A percentile compares a stretch with the other conserved stretches of the same genome.
These are phyloP conservation scores for Maniola hyperantus DNA, from an alignment of 2,888 invertebrate species.

Conservation along the genomic window DNA sequence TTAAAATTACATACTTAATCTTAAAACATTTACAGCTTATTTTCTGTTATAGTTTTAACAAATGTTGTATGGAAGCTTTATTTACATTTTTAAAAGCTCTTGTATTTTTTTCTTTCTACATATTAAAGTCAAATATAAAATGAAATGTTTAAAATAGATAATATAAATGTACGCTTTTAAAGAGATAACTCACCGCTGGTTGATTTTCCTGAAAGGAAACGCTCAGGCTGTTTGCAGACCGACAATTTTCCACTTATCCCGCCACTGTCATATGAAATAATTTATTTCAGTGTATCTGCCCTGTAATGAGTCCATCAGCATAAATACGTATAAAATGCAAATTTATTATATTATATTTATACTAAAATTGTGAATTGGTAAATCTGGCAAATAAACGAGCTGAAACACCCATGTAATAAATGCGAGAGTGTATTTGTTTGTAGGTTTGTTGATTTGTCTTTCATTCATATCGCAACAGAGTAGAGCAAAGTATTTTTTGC, in stretches of 20 bases:
- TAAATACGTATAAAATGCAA: conserved; percentile 6
- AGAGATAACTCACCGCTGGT: conserved; percentile 30
- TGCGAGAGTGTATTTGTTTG: too few relatives aligned
- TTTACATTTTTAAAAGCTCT: not conserved
- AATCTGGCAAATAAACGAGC: too few relatives aligned
- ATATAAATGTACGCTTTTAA: conserved; percentile 21
- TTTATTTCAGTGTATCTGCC: conserved; percentile 12
- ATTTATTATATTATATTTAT: not conserved
- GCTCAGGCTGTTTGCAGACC: conserved; percentile 24
- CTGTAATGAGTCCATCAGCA: conserved; percentile 2
- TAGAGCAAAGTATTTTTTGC: too few relatives aligned
- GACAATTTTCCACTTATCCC: conserved; percentile 29
- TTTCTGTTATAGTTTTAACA: not conserved
- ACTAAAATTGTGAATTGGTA: not conserved
- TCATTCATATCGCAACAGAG: too few relatives aligned
- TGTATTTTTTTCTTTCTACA: not conserved
- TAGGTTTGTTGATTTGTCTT: too few relatives aligned
- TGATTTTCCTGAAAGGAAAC: conserved; percentile 30
- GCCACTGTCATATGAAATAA: conserved; percentile 16
- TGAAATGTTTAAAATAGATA: not conserved
- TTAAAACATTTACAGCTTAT: too few relatives aligned
- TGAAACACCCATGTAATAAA: too few relatives aligned
- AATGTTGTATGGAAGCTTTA: not conserved
- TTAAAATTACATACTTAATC: too few relatives aligned
- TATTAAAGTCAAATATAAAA: not conserved